A percentile compares a stretch with the other conserved stretches of the same genome.
Conservation (phyloP, 2,888 invertebrate species). For the Pachymerium ferrugineum region DNA sequence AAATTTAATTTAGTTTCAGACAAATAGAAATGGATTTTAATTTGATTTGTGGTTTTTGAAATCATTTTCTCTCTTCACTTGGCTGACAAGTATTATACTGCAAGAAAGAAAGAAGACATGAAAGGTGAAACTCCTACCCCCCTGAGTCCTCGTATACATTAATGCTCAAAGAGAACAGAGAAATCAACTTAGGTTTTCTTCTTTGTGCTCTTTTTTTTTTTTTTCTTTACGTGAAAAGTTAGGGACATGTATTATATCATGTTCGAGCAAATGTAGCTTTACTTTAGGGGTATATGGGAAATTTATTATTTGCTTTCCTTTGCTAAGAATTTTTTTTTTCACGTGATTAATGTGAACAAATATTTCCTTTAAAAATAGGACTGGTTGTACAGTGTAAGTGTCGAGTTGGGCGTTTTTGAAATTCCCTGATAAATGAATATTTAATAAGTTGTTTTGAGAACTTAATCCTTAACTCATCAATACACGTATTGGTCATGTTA, state of each 20-base stretch:
- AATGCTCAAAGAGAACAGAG: neutral
- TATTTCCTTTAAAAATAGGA: neutral
- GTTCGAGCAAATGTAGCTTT: neutral
- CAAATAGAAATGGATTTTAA: too few species aligned
- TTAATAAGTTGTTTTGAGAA: too few species aligned
- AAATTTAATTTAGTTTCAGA: too few species aligned
- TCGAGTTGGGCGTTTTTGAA: too few species aligned
- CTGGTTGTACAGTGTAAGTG: too few species aligned
- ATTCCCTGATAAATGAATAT: too few species aligned
- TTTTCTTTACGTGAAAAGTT: neutral
- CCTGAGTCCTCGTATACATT: neutral
- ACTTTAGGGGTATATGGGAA: neutral
- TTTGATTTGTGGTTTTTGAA: neutral
- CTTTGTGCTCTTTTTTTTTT: neutral
- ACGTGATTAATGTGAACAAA: constrained; percentile 7
- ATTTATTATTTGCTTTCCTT: constrained; percentile 11
- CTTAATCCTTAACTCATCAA: too few species aligned
- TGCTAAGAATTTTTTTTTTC: neutral
- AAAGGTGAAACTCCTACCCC: neutral
- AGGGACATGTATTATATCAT: neutral
- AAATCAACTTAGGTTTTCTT: neutral
- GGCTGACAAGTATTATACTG: neutral
- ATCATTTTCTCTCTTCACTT: neutral
- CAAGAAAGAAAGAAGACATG: neutral
- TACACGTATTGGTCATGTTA: too few species aligned